Base-by-base conservation (phyloP, 2,113 vertebrate genomes). In the Phalacrocorax brasilianus region DNA sequence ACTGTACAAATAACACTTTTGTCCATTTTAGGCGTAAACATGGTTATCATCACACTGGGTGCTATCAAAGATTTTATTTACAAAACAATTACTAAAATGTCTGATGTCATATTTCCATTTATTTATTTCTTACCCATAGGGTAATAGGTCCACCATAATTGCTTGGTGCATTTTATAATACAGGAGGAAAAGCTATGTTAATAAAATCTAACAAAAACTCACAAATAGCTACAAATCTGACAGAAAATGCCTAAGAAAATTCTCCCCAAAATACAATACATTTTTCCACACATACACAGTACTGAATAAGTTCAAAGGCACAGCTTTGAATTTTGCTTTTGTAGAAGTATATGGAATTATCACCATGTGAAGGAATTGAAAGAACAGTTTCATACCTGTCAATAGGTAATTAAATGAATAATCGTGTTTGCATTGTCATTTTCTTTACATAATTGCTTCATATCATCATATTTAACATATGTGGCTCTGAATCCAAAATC, bases 51-150 rank as follows among this genome's bases (percentile, higher is more conserved):
- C 98, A 98, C 96, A 90, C 96, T 98, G 94, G 97, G 97, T 98
- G 98, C 99, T 98, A 99, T 97, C 97, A 99, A 99, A 99, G 98
- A 98, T 98, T 99, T 99, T 99, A 99, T 99, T 99, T 99, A 99
- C 99, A 99, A 98, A 99, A 98, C 93, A 98, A 98, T 98, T 98
- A 98, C 98, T 98, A 98, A 98, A 98, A 98, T 98, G 98, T 97
- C 97, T 98, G 97, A 98, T 99, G 98, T 98, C 99, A 98, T 98
- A 99, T 98, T 98, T 99, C 98, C 98, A 99, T 98, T 99, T 98
- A 98, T 99, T 98, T 98, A 98, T 99, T 99, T 99, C 99, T 99
- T 99, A 99, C 99, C 99, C 99, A 99, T 99, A 99, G 99, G 99
- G 99, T 99, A 99, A 99, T 99, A 99, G 98, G 99, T 99, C 99